These are phyloP conservation scores for Xiphophorus hellerii DNA, from an alignment of 2,113 vertebrate species.

Conservation along the genomic window DNA sequence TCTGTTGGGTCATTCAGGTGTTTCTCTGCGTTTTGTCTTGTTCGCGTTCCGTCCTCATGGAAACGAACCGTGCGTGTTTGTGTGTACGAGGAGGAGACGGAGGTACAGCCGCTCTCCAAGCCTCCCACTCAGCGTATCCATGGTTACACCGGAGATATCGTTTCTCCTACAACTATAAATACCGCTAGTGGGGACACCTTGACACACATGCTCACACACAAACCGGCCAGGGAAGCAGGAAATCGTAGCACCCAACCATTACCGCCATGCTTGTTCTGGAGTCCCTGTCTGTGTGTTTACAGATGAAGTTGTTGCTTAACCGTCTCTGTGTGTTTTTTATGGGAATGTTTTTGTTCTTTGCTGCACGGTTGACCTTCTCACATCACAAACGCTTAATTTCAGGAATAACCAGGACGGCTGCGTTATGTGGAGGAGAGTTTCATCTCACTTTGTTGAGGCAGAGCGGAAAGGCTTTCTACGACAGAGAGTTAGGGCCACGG, in stretches of 20 bases:
- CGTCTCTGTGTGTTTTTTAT: conserved; percentile 30
- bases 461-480: not conserved
- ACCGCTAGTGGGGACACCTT: conserved; percentile 79
- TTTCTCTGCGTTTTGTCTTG: too few relatives aligned
- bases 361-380: conserved; percentile 41
- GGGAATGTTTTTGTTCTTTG: not conserved
- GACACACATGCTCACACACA: conserved; percentile 41
- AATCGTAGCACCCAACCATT: not conserved
- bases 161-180: conserved; percentile 82
- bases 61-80: conserved; percentile 2
- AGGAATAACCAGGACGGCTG: conserved; percentile 42
- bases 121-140: conserved; percentile 80
- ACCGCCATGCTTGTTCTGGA: conserved; percentile 12
- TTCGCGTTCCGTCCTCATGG: not conserved
- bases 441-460: conserved; percentile 11
- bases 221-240: not conserved
- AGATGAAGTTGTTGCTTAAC: conserved; percentile 45
- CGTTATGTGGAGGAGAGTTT: conserved; percentile 14
- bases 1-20: not conserved
- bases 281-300: conserved; percentile 22
- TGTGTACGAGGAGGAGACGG: conserved; percentile 14
- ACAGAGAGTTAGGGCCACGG: too few relatives aligned
- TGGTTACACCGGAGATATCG: conserved; percentile 83
- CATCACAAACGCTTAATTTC: conserved; percentile 52
- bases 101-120: conserved; percentile 56